These are phyloP conservation scores for Aplocera efformata DNA, from an alignment of 2,888 invertebrate species.

Conservation along the genomic window DNA sequence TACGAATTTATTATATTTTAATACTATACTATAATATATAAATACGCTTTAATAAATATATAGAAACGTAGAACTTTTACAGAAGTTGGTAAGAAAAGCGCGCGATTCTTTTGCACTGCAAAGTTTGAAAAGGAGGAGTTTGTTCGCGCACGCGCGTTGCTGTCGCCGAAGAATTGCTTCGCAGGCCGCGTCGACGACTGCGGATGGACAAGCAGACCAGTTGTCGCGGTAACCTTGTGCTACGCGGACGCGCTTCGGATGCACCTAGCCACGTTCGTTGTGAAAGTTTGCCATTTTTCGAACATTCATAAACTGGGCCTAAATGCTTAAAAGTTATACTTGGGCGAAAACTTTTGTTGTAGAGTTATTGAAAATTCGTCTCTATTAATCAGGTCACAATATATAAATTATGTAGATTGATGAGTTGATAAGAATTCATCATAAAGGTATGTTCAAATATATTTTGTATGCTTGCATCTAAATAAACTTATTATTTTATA, in stretches of 20 bases:
- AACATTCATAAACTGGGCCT: slow-evolving; percentile 36
- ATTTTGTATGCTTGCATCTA: too few relatives aligned
- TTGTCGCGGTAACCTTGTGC: slow-evolving; percentile 61
- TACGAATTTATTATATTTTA: too few relatives aligned
- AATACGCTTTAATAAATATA: too few relatives aligned
- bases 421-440: slow-evolving; percentile 7
- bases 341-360: slow-evolving; percentile 13
- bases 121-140: slow-evolving; percentile 66
- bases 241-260: slow-evolving; percentile 62
- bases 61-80: too few relatives aligned
- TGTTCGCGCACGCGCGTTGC: slow-evolving; percentile 54
- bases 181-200: slow-evolving; percentile 50
- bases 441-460: slow-evolving; percentile 19
- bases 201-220: slow-evolving; percentile 55
- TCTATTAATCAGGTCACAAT: slow-evolving; percentile 26
- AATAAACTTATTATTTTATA: too few relatives aligned
- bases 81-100: slow-evolving; percentile 36
- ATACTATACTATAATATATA: too few relatives aligned
- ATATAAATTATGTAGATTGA: slow-evolving; percentile 1
- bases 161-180: slow-evolving; percentile 64
- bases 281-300: slow-evolving; percentile 30
- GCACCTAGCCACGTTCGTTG: slow-evolving; percentile 47
- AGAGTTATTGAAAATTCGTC: slow-evolving; percentile 36
- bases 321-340: slow-evolving; percentile 36
- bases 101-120: slow-evolving; percentile 33